These are phyloP conservation scores for Cyrtodaria siliqua DNA, from an alignment of 2,888 invertebrate species.

Conservation along the genomic window DNA sequence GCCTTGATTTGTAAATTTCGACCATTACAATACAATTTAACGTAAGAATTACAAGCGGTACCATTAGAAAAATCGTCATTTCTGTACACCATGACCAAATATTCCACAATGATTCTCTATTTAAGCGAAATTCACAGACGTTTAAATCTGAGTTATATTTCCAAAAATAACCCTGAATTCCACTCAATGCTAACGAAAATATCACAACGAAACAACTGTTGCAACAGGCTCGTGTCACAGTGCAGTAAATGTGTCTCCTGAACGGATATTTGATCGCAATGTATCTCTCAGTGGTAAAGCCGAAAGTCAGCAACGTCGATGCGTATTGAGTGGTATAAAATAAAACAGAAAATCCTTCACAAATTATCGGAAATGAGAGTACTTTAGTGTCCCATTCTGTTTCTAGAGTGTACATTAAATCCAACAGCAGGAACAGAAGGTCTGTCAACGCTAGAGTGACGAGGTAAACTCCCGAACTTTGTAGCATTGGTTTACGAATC, in stretches of 20 bases:
- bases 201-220: slow-evolving; percentile 75
- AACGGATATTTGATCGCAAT: slow-evolving; percentile 85
- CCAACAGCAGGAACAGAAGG: slow-evolving; percentile 81
- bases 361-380: slow-evolving; percentile 79
- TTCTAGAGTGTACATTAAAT: slow-evolving; percentile 81
- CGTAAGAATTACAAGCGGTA: slow-evolving; percentile 83
- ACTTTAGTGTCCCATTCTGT: slow-evolving; percentile 76
- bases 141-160: slow-evolving; percentile 61
- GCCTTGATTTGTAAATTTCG: slow-evolving; percentile 74
- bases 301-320: slow-evolving; percentile 84
- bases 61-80: slow-evolving; percentile 82
- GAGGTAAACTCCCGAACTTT: slow-evolving; percentile 85
- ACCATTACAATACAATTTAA: slow-evolving; percentile 84
- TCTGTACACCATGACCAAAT: slow-evolving; percentile 84
- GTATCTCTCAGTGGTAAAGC: slow-evolving; percentile 85
- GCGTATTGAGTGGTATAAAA: slow-evolving; percentile 83
- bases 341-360: slow-evolving; percentile 82
- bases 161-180: slow-evolving; percentile 84
- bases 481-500: slow-evolving; percentile 84
- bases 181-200: slow-evolving; percentile 74
- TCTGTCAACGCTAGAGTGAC: slow-evolving; percentile 84
- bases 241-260: slow-evolving; percentile 81
- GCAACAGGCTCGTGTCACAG: slow-evolving; percentile 78
- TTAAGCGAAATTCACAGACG: slow-evolving; percentile 65
- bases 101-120: slow-evolving; percentile 72